Conservation (phyloP, 2,113 vertebrate species). For the Beaufortia kweichowensis region DNA sequence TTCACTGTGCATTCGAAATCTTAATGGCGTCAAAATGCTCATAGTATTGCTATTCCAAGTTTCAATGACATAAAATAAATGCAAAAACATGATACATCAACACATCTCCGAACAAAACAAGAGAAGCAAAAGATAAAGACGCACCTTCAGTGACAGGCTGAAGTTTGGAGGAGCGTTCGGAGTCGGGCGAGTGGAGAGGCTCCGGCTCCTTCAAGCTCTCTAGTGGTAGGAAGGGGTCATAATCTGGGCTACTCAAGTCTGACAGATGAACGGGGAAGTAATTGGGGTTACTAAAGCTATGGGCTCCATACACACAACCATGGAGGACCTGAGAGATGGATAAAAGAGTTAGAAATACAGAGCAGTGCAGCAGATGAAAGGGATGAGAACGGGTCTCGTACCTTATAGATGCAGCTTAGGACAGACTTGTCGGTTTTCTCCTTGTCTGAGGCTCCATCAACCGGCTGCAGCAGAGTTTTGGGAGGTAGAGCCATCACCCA, state of each 20-base stretch:
- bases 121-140: slow-evolving; percentile 3
- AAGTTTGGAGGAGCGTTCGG: slow-evolving; percentile 93
- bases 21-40: too few relatives aligned
- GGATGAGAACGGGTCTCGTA: slow-evolving; percentile 45
- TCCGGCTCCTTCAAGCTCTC: slow-evolving; percentile 94
- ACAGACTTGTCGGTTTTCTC: slow-evolving; percentile 88
- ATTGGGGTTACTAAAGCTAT: slow-evolving; percentile 89
- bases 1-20: too few relatives aligned
- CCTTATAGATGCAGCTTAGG: slow-evolving; percentile 96
- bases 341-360: slow-evolving; percentile 44
- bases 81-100: neutral
- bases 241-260: slow-evolving; percentile 89
- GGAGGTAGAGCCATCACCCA: slow-evolving; percentile 98
- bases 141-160: slow-evolving; percentile 96
- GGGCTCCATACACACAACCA: slow-evolving; percentile 96
- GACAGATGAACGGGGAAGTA: slow-evolving; percentile 95
- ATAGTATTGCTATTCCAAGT: too few relatives aligned
- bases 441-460: slow-evolving; percentile 82
- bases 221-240: slow-evolving; percentile 93
- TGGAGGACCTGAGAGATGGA: slow-evolving; percentile 84
- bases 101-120: neutral
- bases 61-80: too few relatives aligned
- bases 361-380: neutral
- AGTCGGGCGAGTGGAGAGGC: slow-evolving; percentile 97
- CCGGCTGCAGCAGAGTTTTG: slow-evolving; percentile 86